Evolutionary conservation across 2,888 invertebrate genomes (phyloP), one percentile per base, ranked within the genome.

Genomic region (Troides oblongomaculatus): DNA sequence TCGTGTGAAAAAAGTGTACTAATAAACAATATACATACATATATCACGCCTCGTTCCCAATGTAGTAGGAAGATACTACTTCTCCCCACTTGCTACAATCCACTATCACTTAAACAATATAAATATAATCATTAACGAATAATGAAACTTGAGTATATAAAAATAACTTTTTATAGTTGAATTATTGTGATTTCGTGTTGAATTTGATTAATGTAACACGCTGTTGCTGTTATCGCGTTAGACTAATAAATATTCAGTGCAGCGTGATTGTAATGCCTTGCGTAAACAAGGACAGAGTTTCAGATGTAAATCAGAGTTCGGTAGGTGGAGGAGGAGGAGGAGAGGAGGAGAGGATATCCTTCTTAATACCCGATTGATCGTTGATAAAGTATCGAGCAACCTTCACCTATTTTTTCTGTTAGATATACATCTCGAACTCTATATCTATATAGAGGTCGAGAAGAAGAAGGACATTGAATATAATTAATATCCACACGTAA

Each of bases 251-350:
- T 81, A 82, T 81, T 74, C 78, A 79, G 59, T 30, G 60, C 62
- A 70, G 39, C 56, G 69, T 77, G 76, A 79, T 82, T 82, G 78
- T 77, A 75, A 79, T 77, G 76, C 72, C 70, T 70, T 71, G 71
- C 76, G 78, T 75, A 74, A 79, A 78, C 77, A 78, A 80, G 80
- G 76, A 73, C 75, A 73, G 75, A 77, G 73, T 77, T 81, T 78
- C 72, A 72, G 69, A 78, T 74, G 76, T 74, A 73, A 76, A 77
- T 76, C 70, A 50, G 64, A 62, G 64, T 71, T 53, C 64, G 30
- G 30, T 4, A 30, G 30, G 30, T 30, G 30, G 46, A 2, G 14
- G 46, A 10, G 39, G 7, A 39, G 5, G 36, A 36, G 36, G 36
- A 7, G 36, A 8, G 36, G 36, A 8, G 43, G 12, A 46, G 46